Base-by-base conservation (phyloP, 2,113 vertebrate genomes). In the Numida meleagris region DNA sequence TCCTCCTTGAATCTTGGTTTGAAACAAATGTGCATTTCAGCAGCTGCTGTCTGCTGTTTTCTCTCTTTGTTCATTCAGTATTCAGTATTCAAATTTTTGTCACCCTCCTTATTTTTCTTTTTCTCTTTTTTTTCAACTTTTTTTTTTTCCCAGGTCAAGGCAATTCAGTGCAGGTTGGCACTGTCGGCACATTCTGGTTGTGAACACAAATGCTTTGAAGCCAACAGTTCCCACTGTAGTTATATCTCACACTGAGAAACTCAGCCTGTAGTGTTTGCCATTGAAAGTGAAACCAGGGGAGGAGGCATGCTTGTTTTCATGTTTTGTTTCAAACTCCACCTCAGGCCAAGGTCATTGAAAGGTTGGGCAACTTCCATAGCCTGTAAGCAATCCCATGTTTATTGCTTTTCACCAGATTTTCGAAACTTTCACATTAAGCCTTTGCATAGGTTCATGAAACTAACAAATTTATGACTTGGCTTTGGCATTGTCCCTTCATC, bases 241-340 rank as follows among this genome's bases (percentile, higher is more conserved):
- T 31, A 6, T 2, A 8, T 33, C 53, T 25, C 1, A 7, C 0
- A 2, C 23, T 34, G 51, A 33, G 18, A 29, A 12, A 16, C 36
- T 68, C 36, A 34, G 83, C 8, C 67, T 33, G 25, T 18, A 34
- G 20, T 17, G n/a, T 62, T 92, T 78, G 27, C n/a, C 59, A 63
- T 42, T 40, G 73, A 89, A 95, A 91, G 50, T 55, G 75, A 96
- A 94, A 95, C 48, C 34, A 85, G 59, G 7, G 21, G 7, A 86
- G 36, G 36, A 86, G 36, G n/a, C 63, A 83, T 43, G 20, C n/a
- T 29, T 95, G 74, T 91, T 96, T 75, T 71, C 18, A 46, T 40
- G 80, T 84, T 87, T 38, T 71, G 71, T 59, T 85, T 88, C 45
- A 88, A 89, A 84, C 66, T 50, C 27, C 74, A 88, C 42, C 59